Conservation (phyloP, 2,113 vertebrate species). For the Charina bottae region DNA sequence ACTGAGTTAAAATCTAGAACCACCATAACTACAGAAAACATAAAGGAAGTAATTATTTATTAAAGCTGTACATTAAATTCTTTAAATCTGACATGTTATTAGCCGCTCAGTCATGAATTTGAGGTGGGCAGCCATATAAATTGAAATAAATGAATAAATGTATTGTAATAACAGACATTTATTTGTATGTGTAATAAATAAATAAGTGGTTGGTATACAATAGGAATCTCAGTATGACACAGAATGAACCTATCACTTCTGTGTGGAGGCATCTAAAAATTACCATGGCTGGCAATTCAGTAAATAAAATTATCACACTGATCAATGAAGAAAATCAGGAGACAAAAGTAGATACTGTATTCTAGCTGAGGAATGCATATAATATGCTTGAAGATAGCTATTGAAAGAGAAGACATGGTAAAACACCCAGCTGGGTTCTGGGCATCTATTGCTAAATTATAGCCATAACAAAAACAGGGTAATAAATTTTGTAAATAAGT, state of each 20-base stretch:
- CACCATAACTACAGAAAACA: neutral
- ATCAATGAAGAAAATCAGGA: neutral
- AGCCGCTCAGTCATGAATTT: neutral
- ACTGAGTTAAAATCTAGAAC: constrained; percentile 2
- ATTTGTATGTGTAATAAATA: neutral
- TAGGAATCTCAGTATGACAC: neutral
- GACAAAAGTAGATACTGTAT: neutral
- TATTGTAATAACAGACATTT: neutral
- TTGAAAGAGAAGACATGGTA: neutral
- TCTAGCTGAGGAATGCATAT: neutral
- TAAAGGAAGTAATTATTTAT: neutral
- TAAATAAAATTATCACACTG: neutral
- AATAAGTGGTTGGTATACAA: neutral
- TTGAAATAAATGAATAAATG: neutral
- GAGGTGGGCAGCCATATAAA: neutral
- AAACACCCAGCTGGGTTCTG: neutral
- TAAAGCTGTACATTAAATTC: neutral
- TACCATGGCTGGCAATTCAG: neutral
- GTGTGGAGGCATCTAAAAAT: neutral
- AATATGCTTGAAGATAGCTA: neutral
- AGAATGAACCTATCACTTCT: neutral
- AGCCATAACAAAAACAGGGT: neutral
- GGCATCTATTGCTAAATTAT: neutral
- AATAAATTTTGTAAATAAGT: neutral
- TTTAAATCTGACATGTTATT: neutral